phyloP scores from a whole-genome alignment of 1,140 invertebrate genomes.

The Kradibia gibbosae region DNA sequence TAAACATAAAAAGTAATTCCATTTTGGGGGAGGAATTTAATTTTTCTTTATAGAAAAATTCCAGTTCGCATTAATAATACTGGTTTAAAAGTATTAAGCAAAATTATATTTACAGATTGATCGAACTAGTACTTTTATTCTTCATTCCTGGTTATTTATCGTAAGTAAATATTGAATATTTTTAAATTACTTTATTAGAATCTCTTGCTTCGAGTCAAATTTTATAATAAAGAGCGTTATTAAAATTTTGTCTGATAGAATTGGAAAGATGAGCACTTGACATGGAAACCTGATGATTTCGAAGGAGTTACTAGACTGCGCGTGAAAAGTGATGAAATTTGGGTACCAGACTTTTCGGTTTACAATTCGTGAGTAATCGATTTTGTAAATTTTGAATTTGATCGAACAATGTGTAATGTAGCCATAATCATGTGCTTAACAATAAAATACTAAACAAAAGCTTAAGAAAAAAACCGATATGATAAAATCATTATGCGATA shows the following conservation, averaged over 20 bases:
- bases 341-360: slow-evolving; percentile 71
- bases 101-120: slow-evolving; percentile 55
- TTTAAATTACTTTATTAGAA: background rate
- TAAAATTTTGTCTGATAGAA: slow-evolving; percentile 54
- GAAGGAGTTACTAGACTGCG: slow-evolving; percentile 64
- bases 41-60: no score
- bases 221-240: no score
- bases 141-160: slow-evolving; percentile 61
- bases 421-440: no score
- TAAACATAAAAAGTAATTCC: no score
- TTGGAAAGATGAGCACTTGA: slow-evolving; percentile 71
- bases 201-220: background rate
- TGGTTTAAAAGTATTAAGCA: no score
- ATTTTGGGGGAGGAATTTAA: no score
- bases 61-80: no score
- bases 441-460: no score
- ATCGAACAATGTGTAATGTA: no score
- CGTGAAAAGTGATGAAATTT: slow-evolving; percentile 66
- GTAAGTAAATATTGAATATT: slow-evolving; percentile 55
- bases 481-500: no score
- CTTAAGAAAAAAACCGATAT: no score
- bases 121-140: slow-evolving; percentile 52
- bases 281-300: slow-evolving; percentile 70
- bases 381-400: no score
- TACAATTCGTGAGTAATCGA: slow-evolving; percentile 71